Percentiles rank a stretch among this genome's conserved stretches.
Evolutionary conservation across 2,797 vertebrate genomes (phyloP).

Genomic region (Avahi laniger): DNA sequence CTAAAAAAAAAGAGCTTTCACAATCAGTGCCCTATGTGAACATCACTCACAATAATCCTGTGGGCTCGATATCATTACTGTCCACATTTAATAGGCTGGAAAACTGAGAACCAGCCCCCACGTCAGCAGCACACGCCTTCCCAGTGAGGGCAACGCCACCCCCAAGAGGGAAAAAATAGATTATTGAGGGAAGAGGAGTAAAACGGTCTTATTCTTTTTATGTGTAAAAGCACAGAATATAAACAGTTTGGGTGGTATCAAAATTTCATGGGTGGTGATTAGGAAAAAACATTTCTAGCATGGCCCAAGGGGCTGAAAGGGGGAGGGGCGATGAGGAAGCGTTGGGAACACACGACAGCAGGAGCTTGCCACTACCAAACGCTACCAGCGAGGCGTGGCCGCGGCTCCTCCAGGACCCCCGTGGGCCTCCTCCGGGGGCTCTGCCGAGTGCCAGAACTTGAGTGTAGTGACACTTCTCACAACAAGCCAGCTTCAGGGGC

Average conservation of each 20-base stretch:
- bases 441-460: not conserved
- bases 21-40: not conserved
- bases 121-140: not conserved
- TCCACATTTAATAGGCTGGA: not conserved
- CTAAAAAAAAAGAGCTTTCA: not conserved
- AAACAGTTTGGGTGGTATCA: not conserved
- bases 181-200: not conserved
- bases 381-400: fast-evolving
- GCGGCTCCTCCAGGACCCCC: fast-evolving
- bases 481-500: not conserved
- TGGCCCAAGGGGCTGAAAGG: not conserved
- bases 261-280: not conserved
- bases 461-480: not conserved
- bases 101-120: not conserved
- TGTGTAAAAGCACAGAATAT: not conserved
- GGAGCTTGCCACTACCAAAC: not conserved
- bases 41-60: not conserved
- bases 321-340: fast-evolving
- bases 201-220: not conserved
- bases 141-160: not conserved
- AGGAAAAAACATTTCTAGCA: not conserved
- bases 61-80: not conserved
- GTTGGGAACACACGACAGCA: not conserved
- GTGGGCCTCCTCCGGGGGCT: not conserved
- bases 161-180: not conserved